phyloP scores from a whole-genome alignment of 2,113 vertebrate species.

The Gambusia holbrooki region DNA sequence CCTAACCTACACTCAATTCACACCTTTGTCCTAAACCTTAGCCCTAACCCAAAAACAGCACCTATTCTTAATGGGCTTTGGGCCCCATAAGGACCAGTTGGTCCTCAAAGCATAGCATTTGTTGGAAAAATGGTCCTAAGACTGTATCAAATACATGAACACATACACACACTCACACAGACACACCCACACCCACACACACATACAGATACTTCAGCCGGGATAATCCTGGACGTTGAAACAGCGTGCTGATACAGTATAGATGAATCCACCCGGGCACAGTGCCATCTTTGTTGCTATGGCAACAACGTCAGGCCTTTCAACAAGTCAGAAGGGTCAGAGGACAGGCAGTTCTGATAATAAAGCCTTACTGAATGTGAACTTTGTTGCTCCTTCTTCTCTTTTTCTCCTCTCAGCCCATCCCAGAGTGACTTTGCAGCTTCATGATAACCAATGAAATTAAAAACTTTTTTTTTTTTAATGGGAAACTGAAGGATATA shows the following conservation, averaged over 20 bases:
- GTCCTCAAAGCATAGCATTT: too few relatives aligned
- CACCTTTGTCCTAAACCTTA: too few relatives aligned
- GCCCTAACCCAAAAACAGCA: too few relatives aligned
- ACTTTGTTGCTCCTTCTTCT: conserved; percentile 47
- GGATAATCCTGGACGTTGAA: conserved; percentile 62
- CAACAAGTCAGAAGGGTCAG: conserved; percentile 56
- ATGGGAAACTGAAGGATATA: conserved; percentile 43
- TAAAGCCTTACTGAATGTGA: conserved; percentile 57
- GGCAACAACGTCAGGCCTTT: conserved; percentile 60
- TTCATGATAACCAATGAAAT: conserved; percentile 49
- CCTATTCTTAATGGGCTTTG: too few relatives aligned
- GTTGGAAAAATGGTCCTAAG: too few relatives aligned
- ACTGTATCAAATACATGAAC: too few relatives aligned
- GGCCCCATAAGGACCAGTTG: too few relatives aligned
- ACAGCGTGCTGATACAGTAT: conserved; percentile 65
- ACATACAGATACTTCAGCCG: conserved; percentile 54
- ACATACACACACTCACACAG: too few relatives aligned
- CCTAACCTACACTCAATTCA: too few relatives aligned
- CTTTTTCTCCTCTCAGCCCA: conserved; percentile 41
- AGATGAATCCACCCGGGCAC: conserved; percentile 55
- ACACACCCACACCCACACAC: conserved; percentile 3
- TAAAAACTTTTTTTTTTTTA: conserved; percentile 30
- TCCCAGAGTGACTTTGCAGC: conserved; percentile 30
- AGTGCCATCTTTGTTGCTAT: conserved; percentile 52
- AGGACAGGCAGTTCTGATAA: conserved; percentile 44